Conservation (phyloP, 92 coral and sea anemone species). For the Micromussa lordhowensis region DNA sequence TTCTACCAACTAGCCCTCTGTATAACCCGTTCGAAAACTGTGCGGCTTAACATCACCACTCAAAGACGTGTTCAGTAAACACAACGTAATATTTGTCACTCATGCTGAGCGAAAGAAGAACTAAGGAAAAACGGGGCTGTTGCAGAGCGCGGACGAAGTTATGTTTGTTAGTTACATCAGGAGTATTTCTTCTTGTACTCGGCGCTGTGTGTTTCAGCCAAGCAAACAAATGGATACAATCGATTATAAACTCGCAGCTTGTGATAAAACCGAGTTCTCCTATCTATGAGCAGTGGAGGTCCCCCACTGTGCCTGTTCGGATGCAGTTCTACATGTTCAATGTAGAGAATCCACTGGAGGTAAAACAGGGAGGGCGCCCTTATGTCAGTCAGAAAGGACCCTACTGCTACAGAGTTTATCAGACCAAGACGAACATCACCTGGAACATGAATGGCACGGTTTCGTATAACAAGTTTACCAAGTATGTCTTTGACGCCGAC, state of each 20-base stretch:
- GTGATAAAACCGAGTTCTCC: conserved; percentile 66
- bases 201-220: conserved; percentile 59
- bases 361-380: conserved; percentile 70
- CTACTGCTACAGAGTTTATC: conserved; percentile 71
- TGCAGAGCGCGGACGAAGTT: conserved; percentile 4
- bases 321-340: conserved; percentile 79
- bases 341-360: conserved; percentile 69
- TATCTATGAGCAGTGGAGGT: conserved; percentile 70
- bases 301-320: conserved; percentile 77
- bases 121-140: background rate
- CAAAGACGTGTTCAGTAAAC: too few species aligned
- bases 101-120: background rate
- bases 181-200: conserved; percentile 18
- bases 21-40: too few species aligned
- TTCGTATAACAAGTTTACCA: conserved; percentile 71
- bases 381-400: conserved; percentile 81
- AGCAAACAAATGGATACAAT: conserved; percentile 46
- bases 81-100: background rate
- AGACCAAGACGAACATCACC: conserved; percentile 64
- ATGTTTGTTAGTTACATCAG: background rate
- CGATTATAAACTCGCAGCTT: conserved; percentile 66
- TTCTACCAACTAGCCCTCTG: too few species aligned
- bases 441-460: conserved; percentile 70
- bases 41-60: too few species aligned
- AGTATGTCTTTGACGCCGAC: conserved; percentile 61